Evolutionary conservation across 2,113 vertebrate genomes (phyloP).

Genomic region (Caloenas nicobarica): DNA sequence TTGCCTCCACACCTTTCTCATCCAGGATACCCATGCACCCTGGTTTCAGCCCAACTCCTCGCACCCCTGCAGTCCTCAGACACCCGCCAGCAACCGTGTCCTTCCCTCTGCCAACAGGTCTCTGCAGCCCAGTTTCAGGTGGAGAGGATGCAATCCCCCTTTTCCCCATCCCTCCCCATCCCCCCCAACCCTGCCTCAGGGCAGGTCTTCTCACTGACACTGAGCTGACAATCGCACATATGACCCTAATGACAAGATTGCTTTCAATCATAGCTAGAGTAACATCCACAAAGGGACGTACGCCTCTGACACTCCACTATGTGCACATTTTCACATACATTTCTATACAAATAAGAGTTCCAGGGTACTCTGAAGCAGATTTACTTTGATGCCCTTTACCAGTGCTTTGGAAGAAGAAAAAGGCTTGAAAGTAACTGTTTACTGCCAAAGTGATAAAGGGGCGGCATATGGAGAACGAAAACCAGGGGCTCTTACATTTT

Average conservation of each 20-base stretch:
- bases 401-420: background rate
- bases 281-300: background rate
- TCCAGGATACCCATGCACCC: too few relatives aligned
- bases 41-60: too few relatives aligned
- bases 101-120: fast-evolving
- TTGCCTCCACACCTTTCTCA: too few relatives aligned
- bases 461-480: background rate
- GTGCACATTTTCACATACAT: background rate
- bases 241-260: background rate
- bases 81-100: fast-evolving
- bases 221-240: fast-evolving
- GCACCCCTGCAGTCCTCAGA: background rate
- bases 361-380: background rate
- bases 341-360: background rate
- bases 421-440: background rate
- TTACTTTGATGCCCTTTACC: background rate
- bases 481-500: background rate
- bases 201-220: fast-evolving
- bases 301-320: background rate
- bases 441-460: background rate
- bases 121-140: too few relatives aligned
- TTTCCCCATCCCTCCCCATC: background rate
- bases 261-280: background rate
- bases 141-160: fast-evolving
- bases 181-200: background rate